Conservation (phyloP, 2,797 vertebrate species). For the Gymnoscopelus braueri region DNA sequence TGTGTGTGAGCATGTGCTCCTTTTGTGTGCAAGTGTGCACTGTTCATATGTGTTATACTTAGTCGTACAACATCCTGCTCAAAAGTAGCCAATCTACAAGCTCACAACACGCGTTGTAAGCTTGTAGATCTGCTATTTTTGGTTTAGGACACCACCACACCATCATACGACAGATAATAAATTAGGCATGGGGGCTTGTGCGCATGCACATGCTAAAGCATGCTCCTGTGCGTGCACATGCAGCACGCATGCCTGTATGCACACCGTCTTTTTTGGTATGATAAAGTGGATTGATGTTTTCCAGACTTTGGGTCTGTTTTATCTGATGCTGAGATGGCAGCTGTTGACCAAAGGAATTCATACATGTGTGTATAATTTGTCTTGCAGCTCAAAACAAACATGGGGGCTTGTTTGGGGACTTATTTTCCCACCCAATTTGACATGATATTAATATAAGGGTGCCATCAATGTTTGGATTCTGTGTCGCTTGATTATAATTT, state of each 20-base stretch:
- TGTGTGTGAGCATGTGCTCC: conserved; percentile 65
- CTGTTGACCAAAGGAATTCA: conserved; percentile 80
- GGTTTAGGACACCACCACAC: too few relatives aligned
- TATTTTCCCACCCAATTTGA: conserved; percentile 59
- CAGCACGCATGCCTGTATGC: conserved; percentile 10
- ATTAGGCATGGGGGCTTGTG: too few relatives aligned
- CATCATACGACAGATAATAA: too few relatives aligned
- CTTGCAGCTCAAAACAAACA: conserved; percentile 76
- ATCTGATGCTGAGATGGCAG: conserved; percentile 80
- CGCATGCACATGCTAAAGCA: too few relatives aligned
- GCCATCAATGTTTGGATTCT: conserved; percentile 30
- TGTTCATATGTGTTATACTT: conserved; percentile 12
- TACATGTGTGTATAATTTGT: conserved; percentile 81
- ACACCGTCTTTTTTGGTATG: conserved; percentile 31
- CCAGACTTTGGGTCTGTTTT: conserved; percentile 77
- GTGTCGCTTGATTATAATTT: conserved; percentile 48
- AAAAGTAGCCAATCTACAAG: too few relatives aligned
- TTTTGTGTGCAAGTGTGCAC: conserved; percentile 55
- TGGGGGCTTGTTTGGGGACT: conserved; percentile 50
- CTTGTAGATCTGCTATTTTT: too few relatives aligned
- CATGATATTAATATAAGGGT: conserved; percentile 59
- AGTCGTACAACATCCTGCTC: too few relatives aligned
- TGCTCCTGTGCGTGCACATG: neutral
- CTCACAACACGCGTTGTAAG: too few relatives aligned
- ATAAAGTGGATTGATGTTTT: conserved; percentile 73